A percentile compares a stretch with the other conserved stretches of the same genome.
Conservation (phyloP, 92 coral and sea anemone species). For the Diadumene lineata region DNA sequence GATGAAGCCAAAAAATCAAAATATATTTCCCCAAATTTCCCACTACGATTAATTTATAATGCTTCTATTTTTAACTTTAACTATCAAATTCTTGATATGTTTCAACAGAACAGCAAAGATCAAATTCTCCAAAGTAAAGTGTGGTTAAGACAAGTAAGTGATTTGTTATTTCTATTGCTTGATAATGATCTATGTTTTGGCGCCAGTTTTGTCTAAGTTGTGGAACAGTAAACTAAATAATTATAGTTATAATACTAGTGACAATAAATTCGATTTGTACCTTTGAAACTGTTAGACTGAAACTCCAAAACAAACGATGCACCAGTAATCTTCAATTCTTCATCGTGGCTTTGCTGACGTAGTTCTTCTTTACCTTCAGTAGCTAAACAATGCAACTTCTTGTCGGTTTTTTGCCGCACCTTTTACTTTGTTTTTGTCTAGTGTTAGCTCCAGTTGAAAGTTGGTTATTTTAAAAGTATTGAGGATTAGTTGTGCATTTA, state of each 20-base stretch:
- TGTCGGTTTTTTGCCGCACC: too few relatives aligned
- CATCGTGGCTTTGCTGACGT: too few relatives aligned
- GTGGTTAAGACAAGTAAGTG: slow-evolving; percentile 79
- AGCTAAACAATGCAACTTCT: too few relatives aligned
- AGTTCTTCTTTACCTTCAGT: too few relatives aligned
- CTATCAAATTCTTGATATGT: background rate
- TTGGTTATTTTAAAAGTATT: too few relatives aligned
- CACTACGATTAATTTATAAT: background rate
- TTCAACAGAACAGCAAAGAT: slow-evolving; percentile 72
- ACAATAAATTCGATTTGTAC: background rate
- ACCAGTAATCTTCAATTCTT: too few relatives aligned
- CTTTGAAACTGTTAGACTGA: background rate
- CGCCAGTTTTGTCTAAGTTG: background rate
- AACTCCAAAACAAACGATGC: background rate
- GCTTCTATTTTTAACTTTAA: background rate
- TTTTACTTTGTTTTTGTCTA: too few relatives aligned
- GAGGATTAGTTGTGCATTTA: too few relatives aligned
- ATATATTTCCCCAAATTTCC: too few relatives aligned
- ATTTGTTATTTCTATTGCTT: background rate
- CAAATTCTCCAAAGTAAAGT: slow-evolving; percentile 83
- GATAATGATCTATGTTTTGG: too few relatives aligned
- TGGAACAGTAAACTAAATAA: background rate
- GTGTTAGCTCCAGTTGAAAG: too few relatives aligned
- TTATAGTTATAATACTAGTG: background rate
- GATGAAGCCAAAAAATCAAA: too few relatives aligned